A percentile compares a stretch with the other conserved stretches of the same genome.
Conservation (phyloP, 2,888 invertebrate species). For the Oscheius sp. region DNA sequence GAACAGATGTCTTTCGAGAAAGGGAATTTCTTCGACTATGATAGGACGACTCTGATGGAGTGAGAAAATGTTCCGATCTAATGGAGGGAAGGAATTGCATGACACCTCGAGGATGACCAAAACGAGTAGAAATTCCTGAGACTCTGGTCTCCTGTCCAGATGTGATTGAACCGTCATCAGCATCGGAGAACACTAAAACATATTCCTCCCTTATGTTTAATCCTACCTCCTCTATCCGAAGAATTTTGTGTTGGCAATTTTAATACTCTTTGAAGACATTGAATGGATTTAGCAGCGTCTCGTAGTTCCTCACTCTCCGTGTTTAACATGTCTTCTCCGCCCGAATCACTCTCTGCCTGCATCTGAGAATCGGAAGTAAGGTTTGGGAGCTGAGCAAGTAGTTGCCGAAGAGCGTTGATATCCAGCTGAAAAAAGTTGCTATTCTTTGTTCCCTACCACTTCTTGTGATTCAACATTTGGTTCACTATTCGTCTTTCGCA, state of each 20-base stretch:
- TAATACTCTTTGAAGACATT: slow-evolving; percentile 59
- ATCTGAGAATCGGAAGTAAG: slow-evolving; percentile 26
- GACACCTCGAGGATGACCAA: slow-evolving; percentile 65
- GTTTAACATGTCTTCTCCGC: slow-evolving; percentile 52
- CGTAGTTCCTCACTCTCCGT: slow-evolving; percentile 66
- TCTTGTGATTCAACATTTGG: slow-evolving; percentile 60
- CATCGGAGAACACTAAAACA: slow-evolving; percentile 47
- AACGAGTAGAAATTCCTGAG: slow-evolving; percentile 60
- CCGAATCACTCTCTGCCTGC: slow-evolving; percentile 41
- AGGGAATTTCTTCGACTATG: slow-evolving; percentile 13
- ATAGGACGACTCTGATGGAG: slow-evolving; percentile 32
- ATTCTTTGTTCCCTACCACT: slow-evolving; percentile 26
- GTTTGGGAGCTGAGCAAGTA: slow-evolving; percentile 46
- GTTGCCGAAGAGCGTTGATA: slow-evolving; percentile 50
- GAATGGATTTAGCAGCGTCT: slow-evolving; percentile 67
- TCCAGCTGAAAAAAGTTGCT: slow-evolving; percentile 41
- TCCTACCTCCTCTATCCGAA: slow-evolving; percentile 44
- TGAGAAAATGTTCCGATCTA: slow-evolving; percentile 39
- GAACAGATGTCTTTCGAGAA: slow-evolving; percentile 32
- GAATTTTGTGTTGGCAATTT: slow-evolving; percentile 51
- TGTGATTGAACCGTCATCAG: slow-evolving; percentile 35
- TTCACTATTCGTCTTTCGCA: slow-evolving; percentile 63
- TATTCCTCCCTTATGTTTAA: not conserved
- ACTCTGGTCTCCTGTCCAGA: slow-evolving; percentile 44
- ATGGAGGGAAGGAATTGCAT: slow-evolving; percentile 68